These are phyloP conservation scores for Linnaemya vulpina DNA, from an alignment of 2,888 invertebrate genomes.

Conservation along the genomic window DNA sequence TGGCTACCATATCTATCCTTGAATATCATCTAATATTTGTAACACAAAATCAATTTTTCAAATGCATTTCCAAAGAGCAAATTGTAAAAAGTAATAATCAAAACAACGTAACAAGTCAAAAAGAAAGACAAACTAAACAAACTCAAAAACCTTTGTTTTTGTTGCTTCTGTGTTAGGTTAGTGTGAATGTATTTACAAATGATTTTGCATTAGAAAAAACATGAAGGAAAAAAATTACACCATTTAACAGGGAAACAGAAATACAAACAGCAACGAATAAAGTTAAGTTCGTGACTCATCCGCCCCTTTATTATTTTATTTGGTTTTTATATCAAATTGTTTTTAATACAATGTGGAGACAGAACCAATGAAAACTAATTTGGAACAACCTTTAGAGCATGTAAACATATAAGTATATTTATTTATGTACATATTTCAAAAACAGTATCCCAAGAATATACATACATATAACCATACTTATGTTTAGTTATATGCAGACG, in stretches of 20 bases:
- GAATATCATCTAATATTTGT: conserved; percentile 3
- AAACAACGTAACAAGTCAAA: conserved; percentile 37
- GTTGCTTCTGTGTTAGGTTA: neutral
- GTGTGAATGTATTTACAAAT: neutral
- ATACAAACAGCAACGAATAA: conserved; percentile 46
- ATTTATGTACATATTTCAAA: neutral
- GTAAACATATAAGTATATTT: neutral
- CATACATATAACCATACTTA: neutral
- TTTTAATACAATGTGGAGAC: conserved; percentile 9
- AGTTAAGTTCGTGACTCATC: conserved; percentile 79
- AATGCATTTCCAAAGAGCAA: conserved; percentile 25
- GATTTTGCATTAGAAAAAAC: neutral
- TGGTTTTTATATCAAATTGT: conserved; percentile 1
- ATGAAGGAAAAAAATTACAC: conserved; percentile 39
- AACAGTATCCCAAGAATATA: neutral
- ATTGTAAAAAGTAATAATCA: conserved; percentile 6
- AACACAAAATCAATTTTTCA: conserved; percentile 3
- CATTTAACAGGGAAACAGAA: conserved; percentile 61
- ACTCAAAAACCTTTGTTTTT: conserved; percentile 28
- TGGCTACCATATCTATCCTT: no score
- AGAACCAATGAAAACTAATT: conserved; percentile 6
- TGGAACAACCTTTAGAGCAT: conserved; percentile 23
- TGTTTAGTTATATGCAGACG: neutral
- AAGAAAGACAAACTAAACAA: conserved; percentile 49
- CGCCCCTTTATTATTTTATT: conserved; percentile 75